phyloP scores from a whole-genome alignment of 2,797 vertebrate genomes.

The Steatocranus sp. region DNA sequence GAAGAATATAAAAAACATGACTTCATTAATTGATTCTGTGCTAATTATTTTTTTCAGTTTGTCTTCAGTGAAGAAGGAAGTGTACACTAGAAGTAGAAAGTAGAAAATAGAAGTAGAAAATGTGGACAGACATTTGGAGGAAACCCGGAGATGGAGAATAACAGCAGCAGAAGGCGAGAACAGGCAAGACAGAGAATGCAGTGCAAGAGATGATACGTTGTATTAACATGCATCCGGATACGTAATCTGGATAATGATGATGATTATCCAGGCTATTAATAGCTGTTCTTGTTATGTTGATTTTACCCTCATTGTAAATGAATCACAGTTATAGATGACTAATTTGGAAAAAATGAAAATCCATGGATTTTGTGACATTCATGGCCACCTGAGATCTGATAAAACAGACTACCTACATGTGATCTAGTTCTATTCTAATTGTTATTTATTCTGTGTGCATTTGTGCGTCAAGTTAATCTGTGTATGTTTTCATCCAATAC shows the following conservation, averaged over 20 bases:
- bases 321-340: neutral
- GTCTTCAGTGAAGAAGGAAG: neutral
- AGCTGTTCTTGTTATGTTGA: neutral
- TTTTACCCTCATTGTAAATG: neutral
- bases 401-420: neutral
- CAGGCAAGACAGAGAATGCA: neutral
- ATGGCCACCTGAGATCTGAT: neutral
- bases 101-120: neutral
- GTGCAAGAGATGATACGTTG: neutral
- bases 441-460: neutral
- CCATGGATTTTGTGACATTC: neutral
- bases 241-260: neutral
- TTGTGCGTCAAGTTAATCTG: neutral
- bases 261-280: neutral
- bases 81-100: neutral
- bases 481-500: neutral
- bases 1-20: neutral
- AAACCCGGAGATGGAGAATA: neutral
- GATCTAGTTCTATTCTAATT: neutral
- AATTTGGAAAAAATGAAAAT: neutral
- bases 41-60: neutral
- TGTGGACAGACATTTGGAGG: neutral
- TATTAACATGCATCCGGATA: neutral
- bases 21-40: neutral
- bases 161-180: neutral